Base-by-base conservation (phyloP, 1,140 invertebrate genomes). In the Lutraria rhynchaena region DNA sequence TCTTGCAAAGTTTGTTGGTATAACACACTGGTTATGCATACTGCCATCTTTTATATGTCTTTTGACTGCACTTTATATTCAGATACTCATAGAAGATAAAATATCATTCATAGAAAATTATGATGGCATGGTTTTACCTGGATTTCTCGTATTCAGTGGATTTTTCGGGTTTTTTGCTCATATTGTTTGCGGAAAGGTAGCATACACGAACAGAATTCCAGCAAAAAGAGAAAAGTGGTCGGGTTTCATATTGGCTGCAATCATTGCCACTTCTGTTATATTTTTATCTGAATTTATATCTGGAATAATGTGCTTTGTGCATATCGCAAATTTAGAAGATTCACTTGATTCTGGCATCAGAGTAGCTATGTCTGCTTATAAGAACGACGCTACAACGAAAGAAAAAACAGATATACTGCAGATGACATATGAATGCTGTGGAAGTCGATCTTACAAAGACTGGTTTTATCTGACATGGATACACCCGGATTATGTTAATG, bases 401-500 rank as follows among this genome's bases (percentile, higher is more conserved):
- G 27, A 49, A 3, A 69, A 85, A 19, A 75, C 90, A 22, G 90
- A 91, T 65, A 37, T 51, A 2, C 51, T 91, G 29, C 90, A 91
- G 82, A 85, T 88, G 24, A 31, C 85, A 11, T 88, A 85, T 58
- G 57, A 73, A 44, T 91, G 90, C 65, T 91, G 90, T 83, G 90
- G 90, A 22, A 88, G 86, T 60, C 73, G 41, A 2, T 71, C 73
- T 44, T 88, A 87, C 67, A 83, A 67, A 22, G 89, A 91, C 71
- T 91, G 89, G 89, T 91, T 89, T 61, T 13, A 31, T n/a, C 49
- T 87, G 1, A 41, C 74, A 11, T 91, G 90, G 90, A 84, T 90
- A 5, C 73, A 83, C 33, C 53, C 83, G 22, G 75, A 82, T 11
- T 87, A 81, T 63, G 11, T 87, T 22, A 74, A 67, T 46, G 1